Percentiles rank a stretch among this genome's conserved stretches.
phyloP scores from a whole-genome alignment of 2,888 invertebrate genomes.

The Coenonympha glycerion region DNA sequence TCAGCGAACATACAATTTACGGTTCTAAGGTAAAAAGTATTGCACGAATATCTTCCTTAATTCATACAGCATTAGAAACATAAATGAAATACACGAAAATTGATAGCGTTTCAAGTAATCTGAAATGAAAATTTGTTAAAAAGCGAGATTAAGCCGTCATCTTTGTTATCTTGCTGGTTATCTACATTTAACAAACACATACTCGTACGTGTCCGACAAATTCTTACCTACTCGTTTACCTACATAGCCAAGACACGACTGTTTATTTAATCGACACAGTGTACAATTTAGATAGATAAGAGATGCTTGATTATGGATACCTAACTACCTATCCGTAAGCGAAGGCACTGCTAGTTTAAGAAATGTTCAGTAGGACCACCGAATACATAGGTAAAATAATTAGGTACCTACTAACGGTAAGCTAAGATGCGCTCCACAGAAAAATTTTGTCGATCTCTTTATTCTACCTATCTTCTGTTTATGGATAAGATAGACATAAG shows the following conservation, averaged over 20 bases:
- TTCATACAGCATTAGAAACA: conserved; percentile 24
- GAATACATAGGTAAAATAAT: no score
- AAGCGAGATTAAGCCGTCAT: conserved; percentile 72
- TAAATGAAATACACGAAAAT: conserved; percentile 21
- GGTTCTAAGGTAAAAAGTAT: conserved; percentile 25
- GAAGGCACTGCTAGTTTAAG: no score
- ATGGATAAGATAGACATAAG: no score
- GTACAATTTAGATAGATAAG: background rate
- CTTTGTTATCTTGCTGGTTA: conserved; percentile 63
- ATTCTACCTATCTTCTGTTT: no score
- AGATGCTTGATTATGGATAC: no score
- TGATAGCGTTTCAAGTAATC: conserved; percentile 43
- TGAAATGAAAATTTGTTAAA: conserved; percentile 68
- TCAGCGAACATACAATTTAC: conserved; percentile 49
- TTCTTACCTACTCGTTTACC: no score
- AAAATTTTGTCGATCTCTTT: no score
- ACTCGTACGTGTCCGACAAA: conserved; percentile 13
- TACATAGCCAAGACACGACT: conserved; percentile 10
- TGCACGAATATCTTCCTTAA: conserved; percentile 42
- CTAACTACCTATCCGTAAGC: no score
- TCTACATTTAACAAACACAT: conserved; percentile 60
- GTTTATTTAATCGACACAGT: conserved; percentile 14
- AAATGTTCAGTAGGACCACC: no score
- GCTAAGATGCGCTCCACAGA: no score
- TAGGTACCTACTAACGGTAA: background rate